phyloP scores from a whole-genome alignment of 2,797 vertebrate species.

The Thalassophryne amazonica region DNA sequence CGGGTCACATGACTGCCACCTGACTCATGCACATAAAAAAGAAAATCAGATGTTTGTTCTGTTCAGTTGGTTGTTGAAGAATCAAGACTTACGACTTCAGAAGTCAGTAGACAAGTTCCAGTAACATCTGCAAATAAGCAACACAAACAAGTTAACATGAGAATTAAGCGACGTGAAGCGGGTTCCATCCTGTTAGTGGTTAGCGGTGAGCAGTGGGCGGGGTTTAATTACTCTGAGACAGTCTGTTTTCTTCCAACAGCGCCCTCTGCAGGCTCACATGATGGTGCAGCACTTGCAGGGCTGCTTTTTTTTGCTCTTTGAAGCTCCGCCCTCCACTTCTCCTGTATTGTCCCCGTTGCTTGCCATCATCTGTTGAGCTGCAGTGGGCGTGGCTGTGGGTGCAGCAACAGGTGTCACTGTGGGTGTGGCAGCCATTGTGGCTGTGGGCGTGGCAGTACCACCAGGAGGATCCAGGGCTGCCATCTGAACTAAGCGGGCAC shows the following conservation, averaged over 20 bases:
- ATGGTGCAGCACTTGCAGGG: conserved; percentile 68
- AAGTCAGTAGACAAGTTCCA: too few relatives aligned
- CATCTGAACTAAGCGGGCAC: conserved; percentile 7
- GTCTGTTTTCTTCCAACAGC: conserved; percentile 4
- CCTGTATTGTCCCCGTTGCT: conserved; percentile 32
- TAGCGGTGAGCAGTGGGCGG: conserved; percentile 32
- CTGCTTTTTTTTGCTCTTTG: conserved; percentile 47
- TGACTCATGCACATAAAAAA: too few relatives aligned
- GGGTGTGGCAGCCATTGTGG: conserved; percentile 30
- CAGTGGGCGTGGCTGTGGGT: conserved; percentile 20
- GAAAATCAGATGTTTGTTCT: too few relatives aligned
- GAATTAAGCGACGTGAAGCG: conserved; percentile 29
- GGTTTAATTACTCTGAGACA: conserved; percentile 11
- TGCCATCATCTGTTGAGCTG: conserved; percentile 11
- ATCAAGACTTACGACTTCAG: too few relatives aligned
- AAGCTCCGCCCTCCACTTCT: not conserved
- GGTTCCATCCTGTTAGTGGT: conserved; percentile 32
- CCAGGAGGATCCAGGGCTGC: conserved; percentile 64
- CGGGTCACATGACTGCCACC: too few relatives aligned
- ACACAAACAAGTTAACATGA: too few relatives aligned
- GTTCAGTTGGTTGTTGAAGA: too few relatives aligned
- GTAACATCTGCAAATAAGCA: too few relatives aligned
- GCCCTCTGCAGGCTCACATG: conserved; percentile 54
- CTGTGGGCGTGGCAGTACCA: conserved; percentile 66
- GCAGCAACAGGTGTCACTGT: conserved; percentile 27